Evolutionary conservation across 2,797 vertebrate genomes (phyloP).

Genomic region (Pangasius macronema): DNA sequence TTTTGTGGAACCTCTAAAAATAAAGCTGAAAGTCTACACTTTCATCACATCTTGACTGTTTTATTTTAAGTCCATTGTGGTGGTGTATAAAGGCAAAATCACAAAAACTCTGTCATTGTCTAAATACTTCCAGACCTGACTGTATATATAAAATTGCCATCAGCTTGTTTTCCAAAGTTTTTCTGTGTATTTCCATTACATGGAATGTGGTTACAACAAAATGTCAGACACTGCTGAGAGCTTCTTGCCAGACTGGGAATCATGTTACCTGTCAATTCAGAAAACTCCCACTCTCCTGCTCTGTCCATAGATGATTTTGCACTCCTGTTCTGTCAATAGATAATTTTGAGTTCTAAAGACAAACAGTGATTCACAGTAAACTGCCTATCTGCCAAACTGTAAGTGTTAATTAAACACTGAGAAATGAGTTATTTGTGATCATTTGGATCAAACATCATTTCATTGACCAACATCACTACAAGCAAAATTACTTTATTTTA

Average conservation of each 20-base stretch:
- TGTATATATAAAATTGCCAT: too few relatives aligned
- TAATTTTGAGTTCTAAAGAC: not conserved
- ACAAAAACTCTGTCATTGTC: too few relatives aligned
- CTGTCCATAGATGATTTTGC: not conserved
- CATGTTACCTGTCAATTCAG: not conserved
- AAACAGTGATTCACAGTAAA: not conserved
- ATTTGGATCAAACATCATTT: not conserved
- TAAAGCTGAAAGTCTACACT: too few relatives aligned
- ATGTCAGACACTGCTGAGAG: not conserved
- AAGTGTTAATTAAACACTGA: not conserved
- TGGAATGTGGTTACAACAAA: not conserved
- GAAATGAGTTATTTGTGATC: not conserved
- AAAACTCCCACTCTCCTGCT: not conserved
- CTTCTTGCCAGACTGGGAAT: not conserved
- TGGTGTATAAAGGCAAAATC: too few relatives aligned
- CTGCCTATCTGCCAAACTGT: not conserved
- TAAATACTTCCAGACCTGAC: too few relatives aligned
- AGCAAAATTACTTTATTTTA: not conserved
- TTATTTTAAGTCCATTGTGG: too few relatives aligned
- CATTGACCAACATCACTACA: not conserved
- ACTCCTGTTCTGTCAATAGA: not conserved
- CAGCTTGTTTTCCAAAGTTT: not conserved
- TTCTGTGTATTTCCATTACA: not conserved
- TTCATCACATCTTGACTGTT: too few relatives aligned
- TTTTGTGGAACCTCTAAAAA: too few relatives aligned